phyloP scores from a whole-genome alignment of 1,140 invertebrate genomes.

The Magallana ariakensis region DNA sequence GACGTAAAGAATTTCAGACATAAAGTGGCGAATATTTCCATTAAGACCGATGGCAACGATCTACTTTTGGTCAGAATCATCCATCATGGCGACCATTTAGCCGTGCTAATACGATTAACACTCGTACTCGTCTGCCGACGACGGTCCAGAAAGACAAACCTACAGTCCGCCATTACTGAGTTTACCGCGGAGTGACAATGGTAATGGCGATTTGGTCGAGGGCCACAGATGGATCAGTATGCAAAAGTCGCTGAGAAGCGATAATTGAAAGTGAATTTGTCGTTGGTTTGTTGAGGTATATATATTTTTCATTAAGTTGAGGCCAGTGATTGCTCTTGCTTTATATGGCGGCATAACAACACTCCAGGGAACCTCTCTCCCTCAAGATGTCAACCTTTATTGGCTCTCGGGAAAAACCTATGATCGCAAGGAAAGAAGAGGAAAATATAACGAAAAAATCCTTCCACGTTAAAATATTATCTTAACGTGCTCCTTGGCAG shows the following conservation, averaged over 20 bases:
- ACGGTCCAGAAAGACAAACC: slow-evolving; percentile 34
- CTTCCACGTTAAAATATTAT: not conserved
- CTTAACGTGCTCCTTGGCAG: not conserved
- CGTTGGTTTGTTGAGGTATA: slow-evolving; percentile 26
- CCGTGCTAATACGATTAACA: slow-evolving; percentile 58
- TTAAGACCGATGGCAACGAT: slow-evolving; percentile 19
- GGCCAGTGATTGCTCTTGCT: slow-evolving; percentile 11
- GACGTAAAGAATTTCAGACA: slow-evolving; percentile 28
- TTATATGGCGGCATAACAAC: slow-evolving; percentile 21
- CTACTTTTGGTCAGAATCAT: slow-evolving; percentile 54
- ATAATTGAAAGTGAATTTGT: slow-evolving; percentile 37
- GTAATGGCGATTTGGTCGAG: slow-evolving; percentile 48
- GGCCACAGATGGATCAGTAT: slow-evolving; percentile 53
- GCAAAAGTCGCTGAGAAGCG: slow-evolving; percentile 1
- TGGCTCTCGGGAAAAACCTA: not conserved
- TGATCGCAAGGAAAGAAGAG: not conserved
- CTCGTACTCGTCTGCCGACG: slow-evolving; percentile 52
- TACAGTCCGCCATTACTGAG: slow-evolving; percentile 49
- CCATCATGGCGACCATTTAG: slow-evolving; percentile 57
- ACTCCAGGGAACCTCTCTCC: not conserved
- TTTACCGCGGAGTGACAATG: slow-evolving; percentile 48
- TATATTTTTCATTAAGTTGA: slow-evolving; percentile 13
- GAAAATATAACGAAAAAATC: not conserved
- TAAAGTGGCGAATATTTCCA: slow-evolving; percentile 18
- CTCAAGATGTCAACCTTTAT: not conserved